Conservation (phyloP, 2,888 invertebrate genomes). For the Tiliacea citrago region DNA sequence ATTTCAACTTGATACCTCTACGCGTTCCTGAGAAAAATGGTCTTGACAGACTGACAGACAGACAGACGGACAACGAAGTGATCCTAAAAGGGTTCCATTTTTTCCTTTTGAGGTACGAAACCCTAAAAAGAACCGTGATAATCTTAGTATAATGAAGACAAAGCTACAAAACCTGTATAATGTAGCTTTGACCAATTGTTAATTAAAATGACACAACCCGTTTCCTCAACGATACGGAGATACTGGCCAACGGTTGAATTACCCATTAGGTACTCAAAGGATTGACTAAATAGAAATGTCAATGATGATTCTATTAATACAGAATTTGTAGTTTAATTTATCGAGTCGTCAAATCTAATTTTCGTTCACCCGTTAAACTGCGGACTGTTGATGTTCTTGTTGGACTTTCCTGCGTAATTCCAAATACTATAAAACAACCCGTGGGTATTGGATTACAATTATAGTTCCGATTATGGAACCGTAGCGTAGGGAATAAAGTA, state of each 20-base stretch:
- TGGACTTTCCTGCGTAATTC: slow-evolving; percentile 26
- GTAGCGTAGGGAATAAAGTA: slow-evolving; percentile 33
- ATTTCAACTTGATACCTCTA: no score
- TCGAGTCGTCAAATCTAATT: slow-evolving; percentile 32
- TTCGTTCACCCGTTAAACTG: slow-evolving; percentile 27
- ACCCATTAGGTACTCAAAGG: slow-evolving; percentile 11
- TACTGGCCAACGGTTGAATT: slow-evolving; percentile 11
- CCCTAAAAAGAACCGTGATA: background rate
- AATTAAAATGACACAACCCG: slow-evolving; percentile 12
- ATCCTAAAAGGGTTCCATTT: no score
- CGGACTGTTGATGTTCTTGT: background rate
- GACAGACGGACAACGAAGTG: no score
- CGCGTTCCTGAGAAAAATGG: no score
- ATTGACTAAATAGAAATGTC: slow-evolving; percentile 12
- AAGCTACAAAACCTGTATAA: background rate
- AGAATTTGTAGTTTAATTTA: slow-evolving; percentile 40
- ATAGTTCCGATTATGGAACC: slow-evolving; percentile 34
- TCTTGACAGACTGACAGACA: no score
- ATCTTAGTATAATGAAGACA: background rate
- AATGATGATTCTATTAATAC: slow-evolving; percentile 28
- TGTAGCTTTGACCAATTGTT: background rate
- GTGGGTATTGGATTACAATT: slow-evolving; percentile 53
- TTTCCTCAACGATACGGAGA: slow-evolving; percentile 13
- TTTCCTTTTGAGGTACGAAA: no score
- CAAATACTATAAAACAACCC: slow-evolving; percentile 37